Conservation (phyloP, 2,888 invertebrate genomes). For the Polyploca ridens region DNA sequence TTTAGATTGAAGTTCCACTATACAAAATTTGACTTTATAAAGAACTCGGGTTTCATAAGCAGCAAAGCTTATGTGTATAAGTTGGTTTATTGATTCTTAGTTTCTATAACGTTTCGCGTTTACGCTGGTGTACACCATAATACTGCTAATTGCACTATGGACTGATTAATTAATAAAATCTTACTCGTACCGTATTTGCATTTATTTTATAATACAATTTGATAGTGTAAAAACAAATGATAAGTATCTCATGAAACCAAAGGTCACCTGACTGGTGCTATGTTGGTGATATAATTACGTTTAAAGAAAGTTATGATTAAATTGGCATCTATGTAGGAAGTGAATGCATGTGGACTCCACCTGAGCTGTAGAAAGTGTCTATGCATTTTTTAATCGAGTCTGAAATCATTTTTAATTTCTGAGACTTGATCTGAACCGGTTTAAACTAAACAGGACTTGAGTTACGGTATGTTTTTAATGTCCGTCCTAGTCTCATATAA, state of each 20-base stretch:
- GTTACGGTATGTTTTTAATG: background rate
- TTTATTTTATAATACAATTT: background rate
- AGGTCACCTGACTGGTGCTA: too few relatives aligned
- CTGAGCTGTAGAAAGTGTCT: background rate
- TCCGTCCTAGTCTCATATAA: too few relatives aligned
- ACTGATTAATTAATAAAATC: background rate
- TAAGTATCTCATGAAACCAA: too few relatives aligned
- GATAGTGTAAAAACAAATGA: background rate
- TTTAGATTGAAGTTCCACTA: too few relatives aligned
- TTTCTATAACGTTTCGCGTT: too few relatives aligned
- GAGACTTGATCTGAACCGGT: constrained; percentile 7
- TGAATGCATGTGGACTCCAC: background rate
- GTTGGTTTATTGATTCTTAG: background rate
- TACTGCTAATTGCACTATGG: too few relatives aligned
- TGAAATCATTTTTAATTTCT: background rate
- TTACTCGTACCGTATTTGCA: too few relatives aligned
- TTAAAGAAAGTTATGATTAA: background rate
- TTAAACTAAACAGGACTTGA: background rate
- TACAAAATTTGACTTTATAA: too few relatives aligned
- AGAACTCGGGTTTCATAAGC: too few relatives aligned
- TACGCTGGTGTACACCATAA: too few relatives aligned
- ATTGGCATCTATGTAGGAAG: background rate
- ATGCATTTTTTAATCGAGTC: constrained; percentile 2
- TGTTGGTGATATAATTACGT: too few relatives aligned
- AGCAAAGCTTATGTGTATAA: background rate